phyloP scores from a whole-genome alignment of 1,140 invertebrate genomes.

The Ceratoteleas bidentatus region DNA sequence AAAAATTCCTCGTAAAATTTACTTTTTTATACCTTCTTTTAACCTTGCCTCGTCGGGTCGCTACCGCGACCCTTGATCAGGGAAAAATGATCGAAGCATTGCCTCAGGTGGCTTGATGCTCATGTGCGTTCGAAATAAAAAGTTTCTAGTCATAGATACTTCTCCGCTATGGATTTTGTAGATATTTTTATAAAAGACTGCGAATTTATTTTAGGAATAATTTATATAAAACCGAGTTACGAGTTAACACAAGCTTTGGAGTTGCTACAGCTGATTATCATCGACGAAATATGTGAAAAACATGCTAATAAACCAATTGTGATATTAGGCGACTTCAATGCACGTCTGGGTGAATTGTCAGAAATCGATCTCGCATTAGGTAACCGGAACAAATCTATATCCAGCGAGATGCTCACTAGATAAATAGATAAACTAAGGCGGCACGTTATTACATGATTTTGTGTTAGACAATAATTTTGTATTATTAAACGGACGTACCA shows the following conservation, averaged over 20 bases:
- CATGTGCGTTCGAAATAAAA: background rate
- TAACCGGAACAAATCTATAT: constrained; percentile 3
- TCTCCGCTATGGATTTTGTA: constrained; percentile 3
- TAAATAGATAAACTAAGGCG: constrained; percentile 5
- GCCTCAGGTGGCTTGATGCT: constrained; percentile 5
- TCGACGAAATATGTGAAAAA: background rate
- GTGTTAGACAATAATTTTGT: constrained; percentile 39
- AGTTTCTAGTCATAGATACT: background rate
- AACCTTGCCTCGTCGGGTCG: too few relatives aligned
- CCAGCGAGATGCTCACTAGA: constrained; percentile 15
- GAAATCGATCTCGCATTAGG: background rate
- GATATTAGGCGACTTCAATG: constrained; percentile 8
- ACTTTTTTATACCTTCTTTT: too few relatives aligned
- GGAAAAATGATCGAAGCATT: background rate
- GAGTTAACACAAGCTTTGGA: background rate
- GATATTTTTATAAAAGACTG: background rate
- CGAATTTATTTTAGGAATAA: background rate
- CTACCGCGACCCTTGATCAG: too few relatives aligned
- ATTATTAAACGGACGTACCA: constrained; percentile 37
- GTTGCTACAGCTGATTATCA: background rate
- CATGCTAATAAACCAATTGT: constrained; percentile 11
- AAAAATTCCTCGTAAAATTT: too few relatives aligned
- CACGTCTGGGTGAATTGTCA: background rate
- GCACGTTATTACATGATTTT: constrained; percentile 23
- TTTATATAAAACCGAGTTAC: background rate